Conservation (phyloP, 2,888 invertebrate genomes). For the Agriopis leucophaearia region DNA sequence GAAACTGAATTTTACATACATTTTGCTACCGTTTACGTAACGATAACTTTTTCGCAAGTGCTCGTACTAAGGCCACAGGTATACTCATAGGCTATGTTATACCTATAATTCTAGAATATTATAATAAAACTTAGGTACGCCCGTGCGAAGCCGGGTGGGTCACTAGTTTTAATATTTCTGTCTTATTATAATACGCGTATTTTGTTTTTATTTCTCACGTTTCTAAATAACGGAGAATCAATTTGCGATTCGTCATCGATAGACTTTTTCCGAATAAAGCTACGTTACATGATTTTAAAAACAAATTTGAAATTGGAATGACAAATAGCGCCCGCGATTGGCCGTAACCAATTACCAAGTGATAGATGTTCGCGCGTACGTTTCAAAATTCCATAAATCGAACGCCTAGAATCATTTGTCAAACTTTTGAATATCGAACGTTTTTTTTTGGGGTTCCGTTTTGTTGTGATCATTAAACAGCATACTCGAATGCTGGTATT, state of each 20-base stretch:
- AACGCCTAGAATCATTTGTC: conserved; percentile 73
- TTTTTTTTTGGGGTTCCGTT: conserved; percentile 47
- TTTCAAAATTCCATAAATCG: conserved; percentile 63
- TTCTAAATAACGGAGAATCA: background rate
- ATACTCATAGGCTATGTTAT: too few species aligned
- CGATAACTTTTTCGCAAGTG: too few species aligned
- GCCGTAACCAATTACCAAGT: conserved; percentile 76
- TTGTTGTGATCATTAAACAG: background rate
- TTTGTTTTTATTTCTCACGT: conserved; percentile 16
- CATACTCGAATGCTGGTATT: too few species aligned
- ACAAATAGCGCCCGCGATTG: conserved; percentile 74
- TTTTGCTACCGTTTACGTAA: too few species aligned
- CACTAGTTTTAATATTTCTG: too few species aligned
- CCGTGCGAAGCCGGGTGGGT: too few species aligned
- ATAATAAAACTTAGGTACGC: too few species aligned
- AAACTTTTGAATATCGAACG: conserved; percentile 69
- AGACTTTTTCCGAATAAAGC: conserved; percentile 19
- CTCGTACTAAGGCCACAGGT: too few species aligned
- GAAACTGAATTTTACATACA: too few species aligned
- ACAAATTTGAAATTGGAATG: conserved; percentile 62
- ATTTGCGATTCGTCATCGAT: conserved; percentile 3
- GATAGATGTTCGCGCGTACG: conserved; percentile 69
- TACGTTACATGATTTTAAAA: conserved; percentile 36
- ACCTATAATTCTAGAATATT: too few species aligned
- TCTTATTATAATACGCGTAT: too few species aligned